Percentiles rank a stretch among this genome's conserved stretches.
Conservation (phyloP, 2,797 vertebrate species). For the Chanos chanos region DNA sequence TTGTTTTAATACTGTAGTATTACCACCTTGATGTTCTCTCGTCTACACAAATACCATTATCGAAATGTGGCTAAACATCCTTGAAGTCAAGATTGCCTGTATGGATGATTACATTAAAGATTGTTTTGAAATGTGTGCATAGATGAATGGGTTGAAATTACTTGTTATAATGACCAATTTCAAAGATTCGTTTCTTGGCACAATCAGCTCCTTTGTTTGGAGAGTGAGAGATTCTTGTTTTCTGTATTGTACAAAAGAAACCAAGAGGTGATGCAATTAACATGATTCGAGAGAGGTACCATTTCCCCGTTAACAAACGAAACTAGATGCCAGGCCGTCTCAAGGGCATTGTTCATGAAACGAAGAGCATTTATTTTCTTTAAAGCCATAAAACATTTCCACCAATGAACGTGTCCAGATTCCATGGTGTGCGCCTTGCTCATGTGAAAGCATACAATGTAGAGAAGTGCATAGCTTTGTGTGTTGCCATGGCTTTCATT, state of each 20-base stretch:
- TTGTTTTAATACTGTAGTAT: too few relatives aligned
- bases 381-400: not conserved
- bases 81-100: not conserved
- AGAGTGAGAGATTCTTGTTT: not conserved
- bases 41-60: too few relatives aligned
- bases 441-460: constrained; percentile 1
- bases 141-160: not conserved
- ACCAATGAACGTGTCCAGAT: not conserved
- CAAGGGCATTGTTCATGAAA: constrained; percentile 1
- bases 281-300: constrained; percentile 11
- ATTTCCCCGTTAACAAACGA: constrained; percentile 2
- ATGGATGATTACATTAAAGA: constrained; percentile 14
- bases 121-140: constrained; percentile 1
- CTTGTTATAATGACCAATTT: constrained; percentile 6
- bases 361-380: constrained; percentile 1
- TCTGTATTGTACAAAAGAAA: not conserved
- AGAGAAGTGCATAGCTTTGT: constrained; percentile 2
- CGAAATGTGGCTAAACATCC: not conserved
- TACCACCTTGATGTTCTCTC: too few relatives aligned
- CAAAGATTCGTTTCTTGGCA: not conserved
- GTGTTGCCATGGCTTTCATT: constrained; percentile 28
- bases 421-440: not conserved
- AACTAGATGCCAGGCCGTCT: not conserved
- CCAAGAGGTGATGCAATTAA: not conserved
- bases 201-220: not conserved